These are phyloP conservation scores for Poliocrania exsul DNA, from an alignment of 2,797 vertebrate species.

Conservation along the genomic window DNA sequence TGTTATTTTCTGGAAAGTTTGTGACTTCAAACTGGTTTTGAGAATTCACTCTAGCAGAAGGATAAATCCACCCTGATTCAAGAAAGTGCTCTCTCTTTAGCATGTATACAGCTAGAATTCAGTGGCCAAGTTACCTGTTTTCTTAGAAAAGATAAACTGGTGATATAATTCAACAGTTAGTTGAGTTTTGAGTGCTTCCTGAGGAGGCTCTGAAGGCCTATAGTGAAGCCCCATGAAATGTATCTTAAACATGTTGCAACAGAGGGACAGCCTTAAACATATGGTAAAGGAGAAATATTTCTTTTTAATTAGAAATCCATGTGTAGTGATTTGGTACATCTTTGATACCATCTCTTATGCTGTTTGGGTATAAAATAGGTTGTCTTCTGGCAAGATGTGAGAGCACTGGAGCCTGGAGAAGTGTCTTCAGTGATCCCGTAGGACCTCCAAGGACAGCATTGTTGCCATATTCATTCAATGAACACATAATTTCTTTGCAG, in stretches of 20 bases:
- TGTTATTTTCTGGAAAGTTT: neutral
- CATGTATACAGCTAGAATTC: neutral
- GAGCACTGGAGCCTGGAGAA: neutral
- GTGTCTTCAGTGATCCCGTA: neutral
- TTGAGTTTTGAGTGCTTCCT: neutral
- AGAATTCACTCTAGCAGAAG: neutral
- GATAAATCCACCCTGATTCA: neutral
- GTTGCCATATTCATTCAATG: neutral
- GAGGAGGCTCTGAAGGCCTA: neutral
- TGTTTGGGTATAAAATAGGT: neutral
- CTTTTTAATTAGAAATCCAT: neutral
- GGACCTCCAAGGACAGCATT: neutral
- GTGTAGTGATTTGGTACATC: neutral
- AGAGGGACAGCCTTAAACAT: neutral
- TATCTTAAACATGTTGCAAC: neutral
- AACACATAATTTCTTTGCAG: neutral
- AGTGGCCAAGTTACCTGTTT: neutral
- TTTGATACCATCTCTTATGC: neutral
- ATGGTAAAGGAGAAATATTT: neutral
- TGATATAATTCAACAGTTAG: neutral
- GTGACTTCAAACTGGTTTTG: neutral
- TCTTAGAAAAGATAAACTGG: neutral
- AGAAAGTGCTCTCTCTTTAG: neutral
- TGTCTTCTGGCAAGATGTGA: neutral
- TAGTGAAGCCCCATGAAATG: neutral